Percentiles rank a stretch among this genome's conserved stretches.
These are phyloP conservation scores for Apoderus coryli DNA, from an alignment of 2,888 invertebrate genomes.

Conservation along the genomic window DNA sequence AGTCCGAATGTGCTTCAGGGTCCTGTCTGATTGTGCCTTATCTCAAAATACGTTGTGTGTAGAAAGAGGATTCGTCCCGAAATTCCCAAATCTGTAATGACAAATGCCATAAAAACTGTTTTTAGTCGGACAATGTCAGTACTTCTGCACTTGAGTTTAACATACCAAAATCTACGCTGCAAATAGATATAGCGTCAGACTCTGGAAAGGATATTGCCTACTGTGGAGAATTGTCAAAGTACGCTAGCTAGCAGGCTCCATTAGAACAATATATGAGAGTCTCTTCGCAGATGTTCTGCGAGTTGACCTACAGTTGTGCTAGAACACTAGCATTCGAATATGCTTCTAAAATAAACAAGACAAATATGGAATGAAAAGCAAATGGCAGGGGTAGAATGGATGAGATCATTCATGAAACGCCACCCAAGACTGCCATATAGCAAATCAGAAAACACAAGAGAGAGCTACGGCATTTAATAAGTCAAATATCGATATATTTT, in stretches of 20 bases:
- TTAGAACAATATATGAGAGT: constrained; percentile 9
- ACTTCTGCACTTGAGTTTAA: constrained; percentile 6
- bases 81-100: constrained; percentile 7
- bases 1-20: constrained; percentile 8
- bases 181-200: constrained; percentile 5
- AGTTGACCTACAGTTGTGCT: constrained; percentile 6
- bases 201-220: constrained; percentile 7
- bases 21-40: too few relatives aligned
- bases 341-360: constrained; percentile 6
- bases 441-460: too few relatives aligned
- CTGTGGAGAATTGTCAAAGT: constrained; percentile 2
- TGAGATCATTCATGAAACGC: constrained; percentile 10
- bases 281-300: constrained; percentile 7
- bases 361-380: constrained; percentile 7
- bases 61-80: constrained; percentile 5
- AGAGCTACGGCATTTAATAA: too few relatives aligned
- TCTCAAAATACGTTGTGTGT: constrained; percentile 4
- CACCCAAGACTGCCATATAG: too few relatives aligned
- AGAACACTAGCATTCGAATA: constrained; percentile 7
- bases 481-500: too few relatives aligned
- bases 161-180: constrained; percentile 8
- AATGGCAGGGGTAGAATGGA: constrained; percentile 9
- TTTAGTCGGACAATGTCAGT: constrained; percentile 6
- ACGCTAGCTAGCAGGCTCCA: constrained; percentile 6
- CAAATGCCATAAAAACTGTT: constrained; percentile 8